Evolutionary conservation across 2,888 invertebrate species (phyloP), one percentile per base, ranked within the genome.

Genomic region (Nyleta sp.): DNA sequence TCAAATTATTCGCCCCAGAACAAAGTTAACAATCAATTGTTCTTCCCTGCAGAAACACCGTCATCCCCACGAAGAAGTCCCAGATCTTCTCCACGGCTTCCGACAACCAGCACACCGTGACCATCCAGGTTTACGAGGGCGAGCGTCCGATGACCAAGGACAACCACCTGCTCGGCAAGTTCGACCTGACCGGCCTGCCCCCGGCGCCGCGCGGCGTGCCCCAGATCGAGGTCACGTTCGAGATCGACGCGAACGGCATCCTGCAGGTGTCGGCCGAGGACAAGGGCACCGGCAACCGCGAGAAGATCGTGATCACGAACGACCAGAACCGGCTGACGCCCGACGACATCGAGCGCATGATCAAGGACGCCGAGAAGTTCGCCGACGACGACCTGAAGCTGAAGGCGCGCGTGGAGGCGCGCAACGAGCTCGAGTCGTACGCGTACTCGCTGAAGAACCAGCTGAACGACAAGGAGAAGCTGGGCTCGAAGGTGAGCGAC

Each of bases 131-230:
- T 0, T 99, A 97, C 91, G 99, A 99, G 92, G 99, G 99, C 85
- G 99, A 99, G 92, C 95, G 99, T 87, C 98, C 99, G 22, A 99
- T 99, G 99, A 99, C 99, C 82, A 99, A 99, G 92, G 99, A 99
- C 92, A 99, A 99, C 92, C 99, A 99, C 92, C 93, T 98, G 82
- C 93, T 99, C 77, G 99, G 99, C 80, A 99, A 99, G 92, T 99
- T 99, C 92, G 99, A 99, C 89, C 92, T 99, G 78, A 98, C 98
- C 73, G 98, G 98, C 78, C 98, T 99, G 86, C 98, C 99, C 75
- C 98, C 98, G 44, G 97, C 97, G 57, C 97, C 97, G 0, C 93
- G 97, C 87, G 98, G 98, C 79, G 97, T 97, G 76, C 98, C 97
- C 44, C 97, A 98, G 90, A 98, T 98, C 87, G 98, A 98, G 91